These are phyloP conservation scores for Aphrocallistes beatrix DNA, from an alignment of 37 sponge, comb jelly and placozoan genomes.

Conservation along the genomic window DNA sequence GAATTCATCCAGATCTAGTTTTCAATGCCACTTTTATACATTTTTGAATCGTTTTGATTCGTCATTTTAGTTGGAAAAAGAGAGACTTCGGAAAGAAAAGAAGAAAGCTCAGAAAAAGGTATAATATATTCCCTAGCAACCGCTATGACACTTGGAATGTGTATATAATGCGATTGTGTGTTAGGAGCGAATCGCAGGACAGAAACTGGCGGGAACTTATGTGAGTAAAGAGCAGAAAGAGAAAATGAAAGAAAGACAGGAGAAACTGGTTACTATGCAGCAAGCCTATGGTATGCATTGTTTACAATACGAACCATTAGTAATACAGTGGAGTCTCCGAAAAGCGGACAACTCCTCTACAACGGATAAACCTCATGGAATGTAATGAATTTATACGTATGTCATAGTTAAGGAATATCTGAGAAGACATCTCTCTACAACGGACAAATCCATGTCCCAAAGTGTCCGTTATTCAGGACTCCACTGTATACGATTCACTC, in stretches of 20 bases:
- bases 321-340: no score
- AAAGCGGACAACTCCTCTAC: no score
- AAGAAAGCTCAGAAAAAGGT: background rate
- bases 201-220: background rate
- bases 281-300: conserved; percentile 8
- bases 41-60: background rate
- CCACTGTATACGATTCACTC: no score
- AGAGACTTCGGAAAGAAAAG: background rate
- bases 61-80: background rate
- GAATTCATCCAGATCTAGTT: background rate
- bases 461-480: no score
- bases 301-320: no score
- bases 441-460: no score
- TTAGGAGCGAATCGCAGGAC: background rate
- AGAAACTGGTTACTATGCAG: background rate
- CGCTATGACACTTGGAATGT: no score
- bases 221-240: conserved; percentile 11
- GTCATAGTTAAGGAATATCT: no score
- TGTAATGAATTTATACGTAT: no score
- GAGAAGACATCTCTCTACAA: no score
- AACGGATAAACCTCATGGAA: no score
- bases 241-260: conserved; percentile 30
- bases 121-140: background rate
- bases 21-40: background rate
- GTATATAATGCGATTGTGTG: no score